Base-by-base conservation (phyloP, 2,113 vertebrate genomes). In the Girardinichthys multiradiatus region DNA sequence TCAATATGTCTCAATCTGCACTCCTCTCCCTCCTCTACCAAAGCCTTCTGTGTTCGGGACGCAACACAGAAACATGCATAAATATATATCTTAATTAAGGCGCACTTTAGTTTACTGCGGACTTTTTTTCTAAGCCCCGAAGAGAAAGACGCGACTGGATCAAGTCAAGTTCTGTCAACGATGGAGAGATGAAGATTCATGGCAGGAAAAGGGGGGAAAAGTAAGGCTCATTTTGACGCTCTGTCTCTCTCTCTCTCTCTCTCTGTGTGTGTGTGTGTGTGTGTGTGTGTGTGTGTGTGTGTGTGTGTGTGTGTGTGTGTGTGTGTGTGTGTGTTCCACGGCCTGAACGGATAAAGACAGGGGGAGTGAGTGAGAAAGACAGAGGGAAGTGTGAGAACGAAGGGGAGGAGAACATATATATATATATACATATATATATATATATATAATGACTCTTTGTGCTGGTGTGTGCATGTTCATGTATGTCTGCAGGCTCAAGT, bases 1-100 rank as follows among this genome's bases (percentile, higher is more conserved):
- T 95, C 94, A 96, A 96, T 98, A 99, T 98, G 96, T 99, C 97
- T 99, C 98, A 99, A 99, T 99, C 96, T 98, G 95, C 96, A 95
- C 96, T 97, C 94, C 94, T 95, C 95, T 97, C 95, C 95, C 76
- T 77, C 92, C 93, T 96, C 94, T 94, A 14, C 14, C 33, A 37
- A 94, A 90, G 96, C 95, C 95, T 93, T 95, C 92, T 95, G 95
- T 91, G 94, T 93, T 81, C 81, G 94, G 94, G 94, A 92, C 91
- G 93, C 92, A 93, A 93, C 90, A 90, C 88, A 94, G 90, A 91
- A 84, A 54, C 19, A 24, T n/a, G n/a, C 48, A 54, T 9, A 54
- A 54, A 10, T 54, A 24, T 9, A 3, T 51, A 24, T 17, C 89
- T 90, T 90, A 89, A 92, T 93, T 92, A 93, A 91, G 91, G 76